These are phyloP conservation scores for Palythoa caribaeorum DNA, from an alignment of 92 coral and sea anemone genomes.

Conservation along the genomic window DNA sequence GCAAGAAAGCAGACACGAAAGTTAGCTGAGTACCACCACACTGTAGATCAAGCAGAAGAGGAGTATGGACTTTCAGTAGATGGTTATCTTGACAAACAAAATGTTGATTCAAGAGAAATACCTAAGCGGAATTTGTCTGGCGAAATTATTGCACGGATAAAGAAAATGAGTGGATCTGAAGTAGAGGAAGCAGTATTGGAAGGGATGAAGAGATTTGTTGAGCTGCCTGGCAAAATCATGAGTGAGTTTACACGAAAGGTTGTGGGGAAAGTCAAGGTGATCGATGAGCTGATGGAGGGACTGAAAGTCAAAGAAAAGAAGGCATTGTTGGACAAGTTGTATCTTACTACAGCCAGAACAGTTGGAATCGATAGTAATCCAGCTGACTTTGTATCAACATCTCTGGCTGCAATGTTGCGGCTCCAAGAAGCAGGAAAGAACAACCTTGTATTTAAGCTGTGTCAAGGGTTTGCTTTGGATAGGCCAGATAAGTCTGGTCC, in stretches of 20 bases:
- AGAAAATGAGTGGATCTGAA: no score
- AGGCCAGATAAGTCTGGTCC: slow-evolving; percentile 42
- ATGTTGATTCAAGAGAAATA: no score
- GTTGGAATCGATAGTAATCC: slow-evolving; percentile 12
- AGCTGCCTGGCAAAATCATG: no score
- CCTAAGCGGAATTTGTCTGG: no score
- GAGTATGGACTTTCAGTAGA: not conserved
- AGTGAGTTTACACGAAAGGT: no score
- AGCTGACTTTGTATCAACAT: slow-evolving; percentile 11
- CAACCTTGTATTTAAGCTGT: not conserved
- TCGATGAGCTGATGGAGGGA: not conserved
- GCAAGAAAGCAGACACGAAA: slow-evolving; percentile 29
- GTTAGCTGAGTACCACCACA: not conserved
- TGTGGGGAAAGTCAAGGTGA: no score
- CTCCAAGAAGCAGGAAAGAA: not conserved
- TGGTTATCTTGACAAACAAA: no score
- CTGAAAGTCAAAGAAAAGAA: slow-evolving; percentile 3
- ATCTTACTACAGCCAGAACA: slow-evolving; percentile 8
- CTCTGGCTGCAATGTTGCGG: not conserved
- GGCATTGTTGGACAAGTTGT: not conserved
- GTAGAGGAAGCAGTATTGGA: no score
- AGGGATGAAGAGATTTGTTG: no score
- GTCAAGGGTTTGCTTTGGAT: slow-evolving; percentile 37
- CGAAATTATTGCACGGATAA: no score
- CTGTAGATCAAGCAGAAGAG: slow-evolving; percentile 24